Base-by-base conservation (phyloP, 2,113 vertebrate species). In the Catharus minimus region DNA sequence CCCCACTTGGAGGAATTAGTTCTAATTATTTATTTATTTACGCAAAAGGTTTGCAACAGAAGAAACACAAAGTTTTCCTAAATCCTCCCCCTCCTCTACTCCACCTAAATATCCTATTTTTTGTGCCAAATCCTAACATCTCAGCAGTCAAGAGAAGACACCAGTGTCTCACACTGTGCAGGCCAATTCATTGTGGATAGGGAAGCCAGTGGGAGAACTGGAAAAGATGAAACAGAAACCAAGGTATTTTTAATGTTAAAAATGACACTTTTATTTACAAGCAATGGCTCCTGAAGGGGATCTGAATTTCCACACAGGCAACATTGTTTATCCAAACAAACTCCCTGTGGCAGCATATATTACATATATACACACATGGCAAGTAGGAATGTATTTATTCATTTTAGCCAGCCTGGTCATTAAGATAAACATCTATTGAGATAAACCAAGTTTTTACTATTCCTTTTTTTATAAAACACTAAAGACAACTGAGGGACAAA, bases 401-500 rank as follows among this genome's bases (percentile, higher is more conserved):
- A 60, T 66, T 87, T 92, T 78, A 57, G 60, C 83, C 86, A 66
- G 82, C 36, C 85, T 88, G 66, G 49, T 88, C 68, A 82, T 90
- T 86, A 84, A 77, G 46, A 82, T 81, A 93, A 82, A 94, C 95
- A 86, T 89, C 89, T 92, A 80, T 47, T 88, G 82, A 97, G 94
- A 92, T 93, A 96, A 94, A 94, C 60, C 41, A 80, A 88, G 26
- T 61, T 79, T 89, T 94, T 64, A 23, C 66, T 44, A 52, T 78
- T 87, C 62, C 41, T 75, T 88, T 89, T 93, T 94, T 86, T 41
- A 55, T 72, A 87, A 69, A 91, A 94, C 61, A 65, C 64, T 89
- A 26, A 55, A 92, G 93, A 96, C 94, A 97, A 97, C 93, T 78
- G 90, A 90, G 75, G 78, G 86, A 95, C 89, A 88, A 93, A 81